A percentile compares a stretch with the other conserved stretches of the same genome.
Conservation (phyloP, 2,113 vertebrate species). For the Carettochelys insculpta region DNA sequence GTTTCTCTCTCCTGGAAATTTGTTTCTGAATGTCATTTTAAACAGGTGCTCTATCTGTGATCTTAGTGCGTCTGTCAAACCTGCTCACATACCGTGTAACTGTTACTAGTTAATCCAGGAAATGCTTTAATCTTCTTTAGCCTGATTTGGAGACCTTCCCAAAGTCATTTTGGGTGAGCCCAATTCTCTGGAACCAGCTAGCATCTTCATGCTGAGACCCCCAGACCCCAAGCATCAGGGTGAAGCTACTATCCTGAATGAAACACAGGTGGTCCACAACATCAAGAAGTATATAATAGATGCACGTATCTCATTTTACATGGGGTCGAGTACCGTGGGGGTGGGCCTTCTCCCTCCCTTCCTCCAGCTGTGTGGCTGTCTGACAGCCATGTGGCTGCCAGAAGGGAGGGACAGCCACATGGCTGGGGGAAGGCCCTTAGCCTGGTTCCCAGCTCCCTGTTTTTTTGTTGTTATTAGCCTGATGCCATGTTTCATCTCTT, state of each 20-base stretch:
- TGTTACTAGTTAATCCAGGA: constrained; percentile 29
- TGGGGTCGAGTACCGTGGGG: too few species aligned
- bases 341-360: too few species aligned
- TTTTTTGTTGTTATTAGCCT: constrained; percentile 8
- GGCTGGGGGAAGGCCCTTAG: too few species aligned
- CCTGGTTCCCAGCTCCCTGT: background rate
- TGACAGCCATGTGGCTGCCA: too few species aligned
- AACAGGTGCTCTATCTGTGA: background rate
- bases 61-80: constrained; percentile 34
- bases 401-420: too few species aligned
- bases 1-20: background rate
- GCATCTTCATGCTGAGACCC: background rate
- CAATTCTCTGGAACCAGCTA: background rate
- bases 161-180: constrained; percentile 10
- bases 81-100: background rate
- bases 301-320: too few species aligned
- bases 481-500: background rate
- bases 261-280: background rate
- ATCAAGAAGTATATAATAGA: too few species aligned
- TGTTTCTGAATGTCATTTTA: background rate
- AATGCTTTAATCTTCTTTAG: constrained; percentile 38
- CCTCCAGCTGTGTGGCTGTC: too few species aligned
- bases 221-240: background rate
- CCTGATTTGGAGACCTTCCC: background rate
- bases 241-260: too few species aligned